Conservation (phyloP, 2,797 vertebrate genomes). For the Danio kyathit region DNA sequence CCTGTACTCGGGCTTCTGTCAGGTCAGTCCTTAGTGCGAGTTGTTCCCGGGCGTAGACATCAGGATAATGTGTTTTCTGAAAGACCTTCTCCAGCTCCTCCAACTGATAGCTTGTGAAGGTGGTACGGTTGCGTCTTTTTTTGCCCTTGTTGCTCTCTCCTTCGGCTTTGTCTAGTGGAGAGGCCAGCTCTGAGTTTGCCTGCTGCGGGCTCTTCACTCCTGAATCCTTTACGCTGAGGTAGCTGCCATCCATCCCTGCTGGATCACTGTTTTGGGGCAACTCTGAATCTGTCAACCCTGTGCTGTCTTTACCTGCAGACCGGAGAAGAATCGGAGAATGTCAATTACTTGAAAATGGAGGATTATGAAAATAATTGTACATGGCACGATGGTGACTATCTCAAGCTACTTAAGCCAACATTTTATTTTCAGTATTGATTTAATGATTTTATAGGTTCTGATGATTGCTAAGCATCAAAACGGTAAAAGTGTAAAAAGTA, state of each 20-base stretch:
- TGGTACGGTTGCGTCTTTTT: conserved; percentile 95
- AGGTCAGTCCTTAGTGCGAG: conserved; percentile 97
- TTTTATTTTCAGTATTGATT: too few species aligned
- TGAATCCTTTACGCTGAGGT: conserved; percentile 91
- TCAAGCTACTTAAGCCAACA: too few species aligned
- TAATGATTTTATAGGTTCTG: too few species aligned
- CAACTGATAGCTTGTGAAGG: conserved; percentile 98
- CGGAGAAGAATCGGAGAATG: background rate
- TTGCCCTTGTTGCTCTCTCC: conserved; percentile 98
- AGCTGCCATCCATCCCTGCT: conserved; percentile 92
- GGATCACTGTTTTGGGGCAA: conserved; percentile 86
- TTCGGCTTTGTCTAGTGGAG: conserved; percentile 90
- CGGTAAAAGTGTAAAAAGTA: too few species aligned
- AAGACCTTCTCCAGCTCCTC: conserved; percentile 99
- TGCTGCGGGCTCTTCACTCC: conserved; percentile 85
- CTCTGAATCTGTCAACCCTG: conserved; percentile 87
- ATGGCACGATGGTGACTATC: too few species aligned
- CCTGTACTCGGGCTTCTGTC: conserved; percentile 96
- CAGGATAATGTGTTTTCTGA: conserved; percentile 98
- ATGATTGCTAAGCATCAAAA: too few species aligned
- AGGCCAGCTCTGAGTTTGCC: conserved; percentile 84
- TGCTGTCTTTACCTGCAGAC: conserved; percentile 89
- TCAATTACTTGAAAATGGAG: background rate
- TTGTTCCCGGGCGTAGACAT: conserved; percentile 97
- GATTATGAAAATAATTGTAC: background rate